phyloP scores from a whole-genome alignment of 1,140 invertebrate species.

The Diplogasteroides magnus region DNA sequence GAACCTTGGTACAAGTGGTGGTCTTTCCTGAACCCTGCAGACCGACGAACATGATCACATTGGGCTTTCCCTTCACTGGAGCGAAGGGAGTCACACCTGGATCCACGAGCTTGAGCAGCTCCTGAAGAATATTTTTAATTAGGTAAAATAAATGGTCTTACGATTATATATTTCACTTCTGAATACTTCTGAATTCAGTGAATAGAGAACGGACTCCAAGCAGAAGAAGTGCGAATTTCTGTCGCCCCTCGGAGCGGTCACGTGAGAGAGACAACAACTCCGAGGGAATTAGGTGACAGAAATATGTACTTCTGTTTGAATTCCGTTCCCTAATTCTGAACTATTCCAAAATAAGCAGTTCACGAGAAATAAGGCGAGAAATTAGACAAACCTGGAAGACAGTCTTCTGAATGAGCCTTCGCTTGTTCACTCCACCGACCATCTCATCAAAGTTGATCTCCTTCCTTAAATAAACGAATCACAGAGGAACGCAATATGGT shows the following conservation, averaged over 20 bases:
- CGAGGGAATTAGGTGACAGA: too few relatives aligned
- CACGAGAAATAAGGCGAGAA: too few relatives aligned
- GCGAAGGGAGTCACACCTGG: slow-evolving; percentile 94
- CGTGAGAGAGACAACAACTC: too few relatives aligned
- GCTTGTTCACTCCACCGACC: slow-evolving; percentile 95
- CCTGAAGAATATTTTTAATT: slow-evolving; percentile 53
- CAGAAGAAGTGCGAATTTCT: too few relatives aligned
- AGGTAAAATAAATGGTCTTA: neutral
- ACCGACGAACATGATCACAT: slow-evolving; percentile 99
- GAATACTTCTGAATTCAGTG: too few relatives aligned
- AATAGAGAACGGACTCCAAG: too few relatives aligned
- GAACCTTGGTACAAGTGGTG: slow-evolving; percentile 91
- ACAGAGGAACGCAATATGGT: too few relatives aligned
- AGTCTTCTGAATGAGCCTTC: slow-evolving; percentile 95
- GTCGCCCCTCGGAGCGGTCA: too few relatives aligned
- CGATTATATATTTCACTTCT: too few relatives aligned
- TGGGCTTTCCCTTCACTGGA: slow-evolving; percentile 86
- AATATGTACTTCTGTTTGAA: too few relatives aligned
- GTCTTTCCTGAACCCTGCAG: slow-evolving; percentile 97
- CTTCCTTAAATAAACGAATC: slow-evolving; percentile 16
- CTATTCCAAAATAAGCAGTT: too few relatives aligned
- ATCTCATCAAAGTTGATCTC: slow-evolving; percentile 92
- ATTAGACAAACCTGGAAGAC: slow-evolving; percentile 78
- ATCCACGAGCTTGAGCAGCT: slow-evolving; percentile 95
- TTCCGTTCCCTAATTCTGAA: too few relatives aligned